Conservation (phyloP, 2,888 invertebrate genomes). For the Caenorhabditis sp. region DNA sequence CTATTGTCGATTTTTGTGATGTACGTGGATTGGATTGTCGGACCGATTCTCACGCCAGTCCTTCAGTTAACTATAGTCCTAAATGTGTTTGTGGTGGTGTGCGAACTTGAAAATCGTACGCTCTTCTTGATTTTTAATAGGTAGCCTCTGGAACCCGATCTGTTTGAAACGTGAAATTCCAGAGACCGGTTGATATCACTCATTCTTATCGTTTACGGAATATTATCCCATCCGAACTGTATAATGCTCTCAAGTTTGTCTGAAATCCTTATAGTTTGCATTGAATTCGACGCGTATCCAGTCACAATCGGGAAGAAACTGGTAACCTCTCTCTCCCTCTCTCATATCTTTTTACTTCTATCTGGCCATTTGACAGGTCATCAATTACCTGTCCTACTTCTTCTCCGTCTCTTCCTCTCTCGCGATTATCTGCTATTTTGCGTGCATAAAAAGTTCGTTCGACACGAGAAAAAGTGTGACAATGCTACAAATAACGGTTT, state of each 20-base stretch:
- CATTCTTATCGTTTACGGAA: no score
- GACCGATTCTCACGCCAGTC: no score
- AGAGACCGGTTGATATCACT: no score
- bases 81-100: no score
- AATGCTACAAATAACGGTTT: slow-evolving; percentile 15
- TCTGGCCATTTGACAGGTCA: neutral
- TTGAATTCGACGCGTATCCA: neutral
- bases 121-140: no score
- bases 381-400: slow-evolving; percentile 3
- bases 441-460: neutral
- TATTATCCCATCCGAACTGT: neutral
- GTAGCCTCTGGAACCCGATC: no score
- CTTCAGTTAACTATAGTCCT: no score
- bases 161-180: no score
- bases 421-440: neutral
- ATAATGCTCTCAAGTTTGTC: neutral
- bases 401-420: neutral
- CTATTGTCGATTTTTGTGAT: no score
- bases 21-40: no score
- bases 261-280: neutral
- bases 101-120: no score
- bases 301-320: neutral
- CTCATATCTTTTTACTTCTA: no score
- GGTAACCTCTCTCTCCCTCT: neutral
- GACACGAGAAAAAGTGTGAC: neutral